Evolutionary conservation across 2,113 vertebrate species (phyloP), one percentile per base, ranked within the genome.

Genomic region (Pseudorasbora parva): DNA sequence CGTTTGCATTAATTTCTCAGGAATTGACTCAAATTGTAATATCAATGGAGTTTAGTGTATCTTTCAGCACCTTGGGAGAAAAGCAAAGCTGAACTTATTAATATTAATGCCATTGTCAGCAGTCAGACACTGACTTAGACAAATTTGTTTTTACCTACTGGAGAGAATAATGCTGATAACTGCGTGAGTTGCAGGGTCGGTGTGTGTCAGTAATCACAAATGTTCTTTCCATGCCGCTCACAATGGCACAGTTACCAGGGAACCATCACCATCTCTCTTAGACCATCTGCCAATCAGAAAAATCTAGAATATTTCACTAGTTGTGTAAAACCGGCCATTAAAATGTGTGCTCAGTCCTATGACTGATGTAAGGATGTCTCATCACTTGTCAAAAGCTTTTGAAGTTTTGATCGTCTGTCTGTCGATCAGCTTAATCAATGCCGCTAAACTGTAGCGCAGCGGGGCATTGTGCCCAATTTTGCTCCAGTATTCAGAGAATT

Each of bases 401-500:
- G 74, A 59, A 41, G 69, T 17, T 75, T 77, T 17, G 3, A 21
- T 77, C 37, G 4, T 21, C 6, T 68, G 23, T 68, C 10, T 51
- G 45, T 10, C 15, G 62, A 66, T 81, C 47, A 51, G 60, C 27
- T 21, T 81, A 68, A 49, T 69, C 19, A 81, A 62, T 1, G 41
- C 8, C 49, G 8, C 41, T 47, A 47, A 79, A 68, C 60, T 54
- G 78, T 47, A 27, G 62, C 45, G 33, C 43, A 23, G 60, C 25
- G n/a, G 62, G 15, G 19, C 14, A 25, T 15, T 33, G 78, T 8
- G 60, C 15, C 19, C 21, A 62, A 81, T 81, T 81, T 51, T 5
- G 62, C 30, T 62, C 41, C 57, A 45, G 43, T 78, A 66, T 66
- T 66, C 41, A 30, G 72, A 66, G 41, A 49, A 23, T 78, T 17